Base-by-base conservation (phyloP, 2,888 invertebrate species). In the Syrista parreyssii region DNA sequence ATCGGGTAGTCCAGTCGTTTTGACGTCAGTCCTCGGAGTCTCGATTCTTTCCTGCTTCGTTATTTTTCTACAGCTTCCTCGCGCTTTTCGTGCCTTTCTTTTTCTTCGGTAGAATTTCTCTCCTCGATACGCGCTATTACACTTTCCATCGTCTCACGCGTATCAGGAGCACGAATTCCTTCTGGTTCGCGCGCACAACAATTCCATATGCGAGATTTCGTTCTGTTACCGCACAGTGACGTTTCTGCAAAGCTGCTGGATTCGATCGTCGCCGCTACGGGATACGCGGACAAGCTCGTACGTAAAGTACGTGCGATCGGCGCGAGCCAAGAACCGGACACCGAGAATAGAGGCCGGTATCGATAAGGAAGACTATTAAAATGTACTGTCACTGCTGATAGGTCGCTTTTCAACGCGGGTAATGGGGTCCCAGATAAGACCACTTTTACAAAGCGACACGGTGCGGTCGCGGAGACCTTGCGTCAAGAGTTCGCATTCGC, bases 391-490 rank as follows among this genome's bases (percentile, higher is more conserved):
- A 30, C 15, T 12, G 33, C 31, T 30, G 68, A 75, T 68, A 75
- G 32, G 35, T 34, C 76, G 76, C 11, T 69, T 72, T 76, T 55
- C 33, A 72, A 32, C 30, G 40, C 30, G 31, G 72, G 15, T 72
- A 72, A 76, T 72, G 40, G 55, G 23, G 72, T 32, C 12, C n/a
- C 36, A 33, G 76, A 76, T 72, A 72, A 76, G 76, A 31, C 11
- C 55, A 72, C 69, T 71, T 9, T 68, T 72, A 32, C 55, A 23
- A 23, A 55, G 23, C 55, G 55, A 23, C 23, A 9, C 55, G 23
- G 55, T 55, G 23, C 23, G 23, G 9, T 55, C 23, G 23, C 23
- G 6, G 9, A 9, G 23, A 23, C 23, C 55, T 55, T 55, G 23
- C 55, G 55, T 23, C 23, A 2, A 12, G 4, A 36, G 15, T 55